phyloP scores from a whole-genome alignment of 1,140 invertebrate species.

The Halictus rubicundus region DNA sequence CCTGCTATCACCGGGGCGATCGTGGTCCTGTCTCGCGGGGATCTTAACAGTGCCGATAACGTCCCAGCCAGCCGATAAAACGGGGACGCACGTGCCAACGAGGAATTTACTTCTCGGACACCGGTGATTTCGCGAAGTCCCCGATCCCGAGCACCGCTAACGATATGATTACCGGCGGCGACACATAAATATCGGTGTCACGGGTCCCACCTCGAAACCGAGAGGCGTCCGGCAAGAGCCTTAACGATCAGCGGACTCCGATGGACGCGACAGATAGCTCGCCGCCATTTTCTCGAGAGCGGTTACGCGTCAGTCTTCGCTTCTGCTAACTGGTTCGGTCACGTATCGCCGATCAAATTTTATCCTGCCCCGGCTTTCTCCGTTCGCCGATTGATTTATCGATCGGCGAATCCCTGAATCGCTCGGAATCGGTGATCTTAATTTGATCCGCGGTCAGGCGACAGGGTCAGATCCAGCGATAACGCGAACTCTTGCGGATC shows the following conservation, averaged over 20 bases:
- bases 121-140: not conserved
- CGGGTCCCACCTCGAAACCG: not conserved
- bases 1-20: not conserved
- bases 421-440: conserved; percentile 15
- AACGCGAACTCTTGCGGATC: not conserved
- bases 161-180: conserved; percentile 1
- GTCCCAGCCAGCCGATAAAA: conserved; percentile 1
- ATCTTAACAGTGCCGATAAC: conserved; percentile 13
- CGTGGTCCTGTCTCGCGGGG: conserved; percentile 2
- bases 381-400: conserved; percentile 34
- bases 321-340: conserved; percentile 29
- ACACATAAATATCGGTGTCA: not conserved
- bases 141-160: not conserved
- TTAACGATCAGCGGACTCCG: conserved; percentile 23
- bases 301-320: conserved; percentile 1
- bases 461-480: not conserved
- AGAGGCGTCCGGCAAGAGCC: not conserved
- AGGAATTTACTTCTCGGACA: not conserved
- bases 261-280: conserved; percentile 21
- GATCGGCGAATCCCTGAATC: conserved; percentile 8
- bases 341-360: conserved; percentile 48
- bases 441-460: conserved; percentile 9
- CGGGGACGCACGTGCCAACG: not conserved
- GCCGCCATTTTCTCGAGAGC: conserved; percentile 14
- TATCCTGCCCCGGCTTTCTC: conserved; percentile 19